Base-by-base conservation (phyloP, 2,888 invertebrate genomes). In the Crepidodera aurea region DNA sequence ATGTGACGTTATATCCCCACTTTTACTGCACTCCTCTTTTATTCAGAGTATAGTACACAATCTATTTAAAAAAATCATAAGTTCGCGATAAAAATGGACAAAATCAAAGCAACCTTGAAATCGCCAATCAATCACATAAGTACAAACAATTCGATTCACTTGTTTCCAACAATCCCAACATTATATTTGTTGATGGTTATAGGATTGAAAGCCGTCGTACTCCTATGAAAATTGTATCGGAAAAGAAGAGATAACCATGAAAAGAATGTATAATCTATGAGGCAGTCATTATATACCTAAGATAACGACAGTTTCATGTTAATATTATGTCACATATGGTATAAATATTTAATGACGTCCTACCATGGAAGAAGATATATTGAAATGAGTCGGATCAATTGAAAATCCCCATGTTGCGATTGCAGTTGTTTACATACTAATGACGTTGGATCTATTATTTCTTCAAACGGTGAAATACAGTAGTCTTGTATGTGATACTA, bases 301-400 rank as follows among this genome's bases (percentile, higher is more conserved):
- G 32, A 32, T 50, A 50, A 50, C 25, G 50, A 50, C 32, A 32
- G 13, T 50, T 50, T 50, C n/a, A 50, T 50, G 50, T 18, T 50
- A 50, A 50, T 50, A 18, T 50, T 32, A 32, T 32, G 25, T 50
- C 50, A 27, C 27, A 44, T 44, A 44, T 44, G 44, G 44, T 44
- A 44, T 25, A 22, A 44, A 44, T 34, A 34, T 34, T 34, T 34
- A 34, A 34, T 34, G 13, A 3, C n/a, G 1, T 34, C 29, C 3
- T 34, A 34, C 4, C 34, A 34, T 13, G 34, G 10, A 34, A 34
- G 2, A 34, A 34, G 13, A 34, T 34, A 34, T 13, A 34, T 12
- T 34, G 34, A 34, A 34, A 34, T 34, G 34, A 34, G 13, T 13
- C 13, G 13, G 34, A 12, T 34, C 13, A 6, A n/a, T 34, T 13